Evolutionary conservation across 2,113 vertebrate species (phyloP).

Genomic region (Setophaga coronata): DNA sequence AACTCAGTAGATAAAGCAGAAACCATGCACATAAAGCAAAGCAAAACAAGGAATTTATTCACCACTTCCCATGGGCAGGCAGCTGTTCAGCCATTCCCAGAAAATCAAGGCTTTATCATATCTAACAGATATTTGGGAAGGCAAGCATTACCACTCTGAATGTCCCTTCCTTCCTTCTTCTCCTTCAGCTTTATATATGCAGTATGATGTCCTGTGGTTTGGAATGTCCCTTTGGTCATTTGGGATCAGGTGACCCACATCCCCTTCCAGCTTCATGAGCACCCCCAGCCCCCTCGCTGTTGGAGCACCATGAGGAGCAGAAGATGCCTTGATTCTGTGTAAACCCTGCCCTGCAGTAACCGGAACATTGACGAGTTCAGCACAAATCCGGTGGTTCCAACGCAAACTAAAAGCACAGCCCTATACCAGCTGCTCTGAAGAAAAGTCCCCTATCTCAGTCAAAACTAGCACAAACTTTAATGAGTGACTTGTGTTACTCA

Average conservation of each 20-base stretch:
- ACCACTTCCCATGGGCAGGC: neutral
- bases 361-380: neutral
- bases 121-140: neutral
- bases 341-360: neutral
- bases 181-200: neutral
- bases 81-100: neutral
- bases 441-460: neutral
- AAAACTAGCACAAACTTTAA: neutral
- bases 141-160: too few relatives aligned
- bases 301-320: neutral
- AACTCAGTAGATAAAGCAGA: neutral
- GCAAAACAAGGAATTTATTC: neutral
- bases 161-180: neutral
- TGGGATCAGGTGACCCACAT: neutral
- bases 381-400: neutral
- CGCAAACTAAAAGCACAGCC: neutral
- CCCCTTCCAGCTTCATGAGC: neutral
- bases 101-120: neutral
- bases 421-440: neutral
- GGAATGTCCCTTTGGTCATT: rapidly evolving
- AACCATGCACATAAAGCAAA: neutral
- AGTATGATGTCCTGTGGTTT: neutral
- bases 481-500: neutral
- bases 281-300: rapidly evolving
- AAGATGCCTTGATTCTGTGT: neutral